Base-by-base conservation (phyloP, 2,797 vertebrate species). In the Phataginus tricuspis region DNA sequence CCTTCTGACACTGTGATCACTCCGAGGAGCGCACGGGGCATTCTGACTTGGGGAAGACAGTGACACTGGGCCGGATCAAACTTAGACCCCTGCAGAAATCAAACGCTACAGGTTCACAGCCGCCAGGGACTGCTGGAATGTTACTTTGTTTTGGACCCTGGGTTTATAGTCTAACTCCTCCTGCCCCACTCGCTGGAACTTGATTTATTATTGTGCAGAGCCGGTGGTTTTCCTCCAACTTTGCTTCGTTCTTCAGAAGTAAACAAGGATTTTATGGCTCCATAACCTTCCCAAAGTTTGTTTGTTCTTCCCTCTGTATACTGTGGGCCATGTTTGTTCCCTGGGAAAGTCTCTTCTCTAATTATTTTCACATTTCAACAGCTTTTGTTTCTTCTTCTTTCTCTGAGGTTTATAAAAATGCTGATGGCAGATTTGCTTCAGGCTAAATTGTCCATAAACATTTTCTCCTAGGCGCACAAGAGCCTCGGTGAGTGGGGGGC, bases 361-460 rank as follows among this genome's bases (percentile, higher is more conserved):
- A 98, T 98, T 96, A 96, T 97, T 97, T 96, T 98, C 97, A 97
- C 95, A 96, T 97, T 98, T 97, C 94, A 69, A 95, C 94, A 94
- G 96, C 90, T 96, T 97, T 97, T 96, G 92, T 96, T 96, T 93
- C 96, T 97, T 89, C 90, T 95, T 96, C 90, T 94, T 93, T 96
- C 86, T 94, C 64, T 27, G 45, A 95, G 92, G 57, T 95, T 96
- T 96, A 91, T 80, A 84, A 96, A 96, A 97, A 93, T 49, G 86
- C 92, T 79, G 96, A 96, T 94, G 86, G 92, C 53, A 64, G 89
- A 93, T 95, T 96, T 93, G 89, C 93, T 97, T 72, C 64, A 68
- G 94, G 97, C 90, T 78, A 96, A 96, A 90, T 31, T 74, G 90
- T 97, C 69, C 2, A 0, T 94, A 95, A 96, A 97, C 95, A 88